These are phyloP conservation scores for Apis cerana DNA, from an alignment of 1,140 invertebrate genomes.

Conservation along the genomic window DNA sequence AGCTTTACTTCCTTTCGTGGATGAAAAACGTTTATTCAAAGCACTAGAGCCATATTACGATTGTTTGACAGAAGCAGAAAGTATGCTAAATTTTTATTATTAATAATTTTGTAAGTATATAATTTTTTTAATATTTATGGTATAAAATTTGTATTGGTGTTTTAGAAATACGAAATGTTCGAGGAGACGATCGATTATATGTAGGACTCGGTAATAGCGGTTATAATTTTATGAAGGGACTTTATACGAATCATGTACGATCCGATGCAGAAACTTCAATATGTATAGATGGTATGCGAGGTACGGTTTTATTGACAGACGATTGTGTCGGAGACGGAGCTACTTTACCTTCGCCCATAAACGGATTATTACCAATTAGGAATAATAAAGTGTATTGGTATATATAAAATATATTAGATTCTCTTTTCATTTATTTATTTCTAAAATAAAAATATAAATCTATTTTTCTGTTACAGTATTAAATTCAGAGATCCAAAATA, in stretches of 20 bases:
- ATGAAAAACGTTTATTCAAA: slow-evolving; percentile 94
- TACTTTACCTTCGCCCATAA: slow-evolving; percentile 86
- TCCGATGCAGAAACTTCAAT: slow-evolving; percentile 81
- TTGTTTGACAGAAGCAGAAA: slow-evolving; percentile 90
- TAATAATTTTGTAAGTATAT: not conserved
- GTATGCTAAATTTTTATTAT: slow-evolving; percentile 75
- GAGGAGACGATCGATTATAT: slow-evolving; percentile 91
- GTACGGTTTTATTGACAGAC: slow-evolving; percentile 86
- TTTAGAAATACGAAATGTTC: slow-evolving; percentile 84
- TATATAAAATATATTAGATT: slow-evolving; percentile 46
- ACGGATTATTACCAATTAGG: slow-evolving; percentile 82
- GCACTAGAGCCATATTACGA: slow-evolving; percentile 92
- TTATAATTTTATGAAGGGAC: slow-evolving; percentile 86
- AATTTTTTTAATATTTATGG: not conserved
- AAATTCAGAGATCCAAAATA: slow-evolving; percentile 92
- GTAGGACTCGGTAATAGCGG: slow-evolving; percentile 86
- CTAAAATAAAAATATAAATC: not conserved
- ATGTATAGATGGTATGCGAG: slow-evolving; percentile 87
- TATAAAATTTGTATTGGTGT: not conserved
- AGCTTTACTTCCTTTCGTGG: slow-evolving; percentile 98
- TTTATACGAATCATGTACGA: slow-evolving; percentile 84
- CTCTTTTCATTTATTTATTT: not conserved
- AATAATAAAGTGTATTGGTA: slow-evolving; percentile 82
- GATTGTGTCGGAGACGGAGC: slow-evolving; percentile 85
- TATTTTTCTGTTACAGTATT: slow-evolving; percentile 83